Base-by-base conservation (phyloP, 1,140 invertebrate species). In the Onthophagus taurus region DNA sequence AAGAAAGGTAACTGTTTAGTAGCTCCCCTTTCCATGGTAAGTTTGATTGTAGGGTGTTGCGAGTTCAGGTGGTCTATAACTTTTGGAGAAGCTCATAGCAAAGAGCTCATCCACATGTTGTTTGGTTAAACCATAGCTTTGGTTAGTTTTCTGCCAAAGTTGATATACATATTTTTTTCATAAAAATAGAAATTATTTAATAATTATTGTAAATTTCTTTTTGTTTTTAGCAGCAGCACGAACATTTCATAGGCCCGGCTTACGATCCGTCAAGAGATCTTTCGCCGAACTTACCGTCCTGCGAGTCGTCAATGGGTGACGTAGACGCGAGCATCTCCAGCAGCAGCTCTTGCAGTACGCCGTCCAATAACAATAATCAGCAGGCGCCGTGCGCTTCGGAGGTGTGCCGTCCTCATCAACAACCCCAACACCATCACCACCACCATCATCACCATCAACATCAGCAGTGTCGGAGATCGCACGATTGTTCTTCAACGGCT, bases 241-340 rank as follows among this genome's bases (percentile, higher is more conserved):
- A 73, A 61, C 70, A 71, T 60, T 74, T 72, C 59, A 65, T 73
- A 67, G 75, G 76, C 55, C 74, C 76, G 57, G 72, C 74, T 55
- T 78, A 80, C 66, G 78, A 82, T 53, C 77, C 77, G 53, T 76
- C 77, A 21, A 71, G 79, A 55, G 80, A 81, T 55, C 69, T 81
- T 34, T 81, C 78, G 55, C 80, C 81, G 51, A 81, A 78, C 54
- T 72, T 81, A 42, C 80, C 80, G 23, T 71, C 71, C 50, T 66
- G 70, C 56, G 55, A 61, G 34, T 72, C 72, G 63, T 75, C 72
- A 59, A 75, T 69, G 69, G 76, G 63, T 65, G 76, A 67, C 64
- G 69, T 69, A 44, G 70, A 70, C 63, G 71, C 44, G 63, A 69
- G 52, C 69, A 65, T 55, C 57, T 66, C 47, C 64, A 70, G 62